Percentiles rank a stretch among this genome's conserved stretches.
These are phyloP conservation scores for Athalia rosae DNA, from an alignment of 2,888 invertebrate species.

Conservation along the genomic window DNA sequence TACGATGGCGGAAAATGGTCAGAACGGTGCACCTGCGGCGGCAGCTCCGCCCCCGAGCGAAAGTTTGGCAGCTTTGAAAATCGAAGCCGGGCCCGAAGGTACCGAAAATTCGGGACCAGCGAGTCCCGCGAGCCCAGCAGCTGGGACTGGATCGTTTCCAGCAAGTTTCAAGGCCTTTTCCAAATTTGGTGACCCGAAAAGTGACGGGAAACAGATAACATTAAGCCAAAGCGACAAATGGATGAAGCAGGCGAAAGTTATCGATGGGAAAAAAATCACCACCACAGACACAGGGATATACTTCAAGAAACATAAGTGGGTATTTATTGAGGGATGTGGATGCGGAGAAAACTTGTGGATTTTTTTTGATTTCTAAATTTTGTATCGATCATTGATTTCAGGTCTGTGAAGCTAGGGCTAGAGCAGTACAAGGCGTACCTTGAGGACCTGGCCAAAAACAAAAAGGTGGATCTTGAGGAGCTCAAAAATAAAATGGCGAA, in stretches of 20 bases:
- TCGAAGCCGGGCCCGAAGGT: constrained; percentile 56
- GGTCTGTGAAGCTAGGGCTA: constrained; percentile 81
- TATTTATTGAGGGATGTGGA: constrained; percentile 36
- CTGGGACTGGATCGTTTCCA: constrained; percentile 59
- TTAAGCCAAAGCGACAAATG: constrained; percentile 95
- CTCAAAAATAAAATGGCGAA: constrained; percentile 87
- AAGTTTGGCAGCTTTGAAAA: constrained; percentile 59
- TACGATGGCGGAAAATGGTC: constrained; percentile 28
- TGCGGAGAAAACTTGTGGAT: neutral
- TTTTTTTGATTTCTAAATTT: no score
- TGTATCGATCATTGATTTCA: constrained; percentile 54
- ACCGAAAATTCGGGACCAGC: constrained; percentile 59
- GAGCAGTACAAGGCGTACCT: constrained; percentile 90
- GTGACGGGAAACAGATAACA: constrained; percentile 89
- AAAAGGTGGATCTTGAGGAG: constrained; percentile 86
- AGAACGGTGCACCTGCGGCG: constrained; percentile 45
- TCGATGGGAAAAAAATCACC: constrained; percentile 88
- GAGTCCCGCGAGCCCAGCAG: constrained; percentile 56
- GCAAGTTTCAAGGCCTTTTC: constrained; percentile 84
- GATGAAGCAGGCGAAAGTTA: constrained; percentile 93
- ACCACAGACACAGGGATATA: constrained; percentile 94
- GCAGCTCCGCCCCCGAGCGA: constrained; percentile 54
- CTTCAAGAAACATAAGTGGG: constrained; percentile 90
- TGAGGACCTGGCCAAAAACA: constrained; percentile 89
- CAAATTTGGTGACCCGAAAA: constrained; percentile 90